Base-by-base conservation (phyloP, 2,797 vertebrate species). In the Gorsachius magnificus region DNA sequence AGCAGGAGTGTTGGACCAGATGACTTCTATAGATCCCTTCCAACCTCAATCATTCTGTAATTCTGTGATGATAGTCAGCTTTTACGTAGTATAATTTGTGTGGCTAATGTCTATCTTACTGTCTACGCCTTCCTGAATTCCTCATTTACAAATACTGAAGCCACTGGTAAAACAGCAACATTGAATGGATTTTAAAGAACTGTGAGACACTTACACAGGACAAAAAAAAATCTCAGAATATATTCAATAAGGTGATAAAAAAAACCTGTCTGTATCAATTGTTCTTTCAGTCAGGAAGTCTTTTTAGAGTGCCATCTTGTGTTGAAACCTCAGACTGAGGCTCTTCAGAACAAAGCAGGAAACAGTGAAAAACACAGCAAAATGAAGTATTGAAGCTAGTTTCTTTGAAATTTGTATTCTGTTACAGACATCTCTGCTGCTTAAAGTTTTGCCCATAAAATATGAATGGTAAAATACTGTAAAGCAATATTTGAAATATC, bases 281-380 rank as follows among this genome's bases (percentile, higher is more conserved):
- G 41, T 74, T 68, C 16, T 70, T 80, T 18, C 20, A 69, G 43
- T 82, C 54, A 57, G 76, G 65, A 93, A 31, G 7, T 89, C 87
- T 92, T 65, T 76, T 58, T 71, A 94, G 71, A 84, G 70, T 58
- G 69, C 89, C 95, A 91, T 91, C 94, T 97, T 96, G 81, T 96
- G 97, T 96, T 96, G 71, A 95, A 91, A 96, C 63, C 26, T 94
- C 35, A 71, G 38, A 91, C 25, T 63, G 53, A 94, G 10, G 35
- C 29, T 56, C 13, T 43, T 43, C 25, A 70, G n/a, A 71, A 65
- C 48, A 75, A 86, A 72, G 24, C 24, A 82, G 29, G 33, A 69
- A 56, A 79, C 25, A 36, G 31, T 46, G 6, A 72, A 92, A 66
- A 56, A 26, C 20, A 20, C 28, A 61, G 28, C 25, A 66, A 65